These are phyloP conservation scores for Aplocera efformata DNA, from an alignment of 2,888 invertebrate species.

Conservation along the genomic window DNA sequence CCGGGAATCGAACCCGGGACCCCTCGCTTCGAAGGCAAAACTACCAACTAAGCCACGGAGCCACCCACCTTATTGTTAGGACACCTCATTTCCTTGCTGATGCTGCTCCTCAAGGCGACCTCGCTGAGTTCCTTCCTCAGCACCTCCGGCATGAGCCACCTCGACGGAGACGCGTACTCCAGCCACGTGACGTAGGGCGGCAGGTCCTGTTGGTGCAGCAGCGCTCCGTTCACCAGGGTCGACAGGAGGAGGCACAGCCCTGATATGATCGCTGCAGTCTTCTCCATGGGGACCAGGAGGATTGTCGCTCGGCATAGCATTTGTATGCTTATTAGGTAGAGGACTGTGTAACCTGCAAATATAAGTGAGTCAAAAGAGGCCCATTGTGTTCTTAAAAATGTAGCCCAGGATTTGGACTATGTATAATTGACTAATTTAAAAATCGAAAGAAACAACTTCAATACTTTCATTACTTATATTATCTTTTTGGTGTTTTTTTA, in stretches of 20 bases:
- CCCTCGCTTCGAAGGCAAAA: too few relatives aligned
- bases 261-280: conserved; percentile 82
- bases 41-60: too few relatives aligned
- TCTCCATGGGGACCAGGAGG: conserved; percentile 83
- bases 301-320: conserved; percentile 84
- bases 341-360: conserved; percentile 83
- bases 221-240: conserved; percentile 84
- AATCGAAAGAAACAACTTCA: too few relatives aligned
- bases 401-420: too few relatives aligned
- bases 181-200: conserved; percentile 84
- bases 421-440: too few relatives aligned
- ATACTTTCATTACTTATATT: too few relatives aligned
- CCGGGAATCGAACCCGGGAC: too few relatives aligned
- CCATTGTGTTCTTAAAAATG: too few relatives aligned
- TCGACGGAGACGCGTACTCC: conserved; percentile 84
- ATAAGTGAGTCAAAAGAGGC: too few relatives aligned
- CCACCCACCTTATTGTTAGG: conserved; percentile 85
- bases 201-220: conserved; percentile 84
- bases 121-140: conserved; percentile 83
- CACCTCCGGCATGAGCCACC: conserved; percentile 86
- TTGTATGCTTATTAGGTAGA: conserved; percentile 85
- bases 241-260: conserved; percentile 82
- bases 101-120: conserved; percentile 80
- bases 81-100: conserved; percentile 77
- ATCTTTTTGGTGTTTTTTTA: too few relatives aligned